Base-by-base conservation (phyloP, 2,797 vertebrate species). In the Sebastes oblongus region DNA sequence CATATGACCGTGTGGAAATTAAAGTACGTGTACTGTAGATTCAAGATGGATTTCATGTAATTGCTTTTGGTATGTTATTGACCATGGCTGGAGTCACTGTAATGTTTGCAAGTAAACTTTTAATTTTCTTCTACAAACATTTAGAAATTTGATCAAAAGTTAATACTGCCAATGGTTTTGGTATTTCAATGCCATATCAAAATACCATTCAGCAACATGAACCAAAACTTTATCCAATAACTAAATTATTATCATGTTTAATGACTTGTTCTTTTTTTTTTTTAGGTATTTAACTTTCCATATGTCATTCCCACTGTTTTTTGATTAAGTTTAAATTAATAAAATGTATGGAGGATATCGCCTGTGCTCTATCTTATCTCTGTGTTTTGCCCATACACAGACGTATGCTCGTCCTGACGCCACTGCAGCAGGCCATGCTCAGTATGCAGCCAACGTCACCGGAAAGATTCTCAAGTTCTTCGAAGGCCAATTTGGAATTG, bases 381-480 rank as follows among this genome's bases (percentile, higher is more conserved):
- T 72, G 13, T 75, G 52, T 69, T 71, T 52, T 32, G 7, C 34
- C 27, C 46, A 1, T n/a, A 0, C 84, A 94, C 84, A 94, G 92
- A 94, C 86, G 1, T 93, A 71, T 55, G 95, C 94, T 13, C 94
- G 94, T 4, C 88, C 83, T 16, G 90, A 94, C 0, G 95, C 92
- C 24, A 83, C 78, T 1, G 0, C 0, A 0, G 93, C 86, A 9
- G 82, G 84, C 16, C 83, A 93, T 11, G 30, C 90, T 13, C 0
- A 46, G 0, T 96, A 95, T 6, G 95, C 96, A 2, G 1, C 14
- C 4, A 16, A 2, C 3, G 68, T 94, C 39, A 88, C 93, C 1
- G 59, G 18, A 4, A 1, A 64, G 8, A 91, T 97, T 55, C 90
- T 96, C 4, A 0, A 5, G 0, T 94, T 78, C 74, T 96, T 88